Percentiles rank a stretch among this genome's conserved stretches.
Evolutionary conservation across 2,888 invertebrate genomes (phyloP).

Genomic region (Oligia strigilis): DNA sequence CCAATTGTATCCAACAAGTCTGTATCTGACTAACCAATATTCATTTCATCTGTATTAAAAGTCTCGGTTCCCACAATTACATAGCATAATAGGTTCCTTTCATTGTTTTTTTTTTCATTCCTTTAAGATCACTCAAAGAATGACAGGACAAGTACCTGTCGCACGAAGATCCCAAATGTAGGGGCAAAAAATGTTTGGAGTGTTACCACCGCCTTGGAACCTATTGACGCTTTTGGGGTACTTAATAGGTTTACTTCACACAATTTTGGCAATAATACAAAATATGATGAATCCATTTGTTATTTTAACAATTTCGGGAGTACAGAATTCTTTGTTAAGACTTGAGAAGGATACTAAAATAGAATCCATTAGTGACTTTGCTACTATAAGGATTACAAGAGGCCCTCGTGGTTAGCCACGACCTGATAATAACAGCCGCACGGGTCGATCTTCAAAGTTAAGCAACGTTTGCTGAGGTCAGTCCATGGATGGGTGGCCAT

Average conservation of each 20-base stretch:
- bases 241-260: not conserved
- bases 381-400: not conserved
- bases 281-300: conserved; percentile 3
- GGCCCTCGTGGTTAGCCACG: too few species aligned
- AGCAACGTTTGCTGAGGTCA: too few species aligned
- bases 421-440: too few species aligned
- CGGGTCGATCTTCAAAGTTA: too few species aligned
- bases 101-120: conserved; percentile 49
- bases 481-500: too few species aligned
- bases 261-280: not conserved
- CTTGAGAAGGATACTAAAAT: not conserved
- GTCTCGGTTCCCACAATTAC: conserved; percentile 42
- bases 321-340: not conserved
- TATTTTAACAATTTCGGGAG: not conserved
- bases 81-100: not conserved
- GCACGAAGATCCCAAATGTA: conserved; percentile 6
- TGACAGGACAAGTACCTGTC: conserved; percentile 53
- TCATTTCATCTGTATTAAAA: not conserved
- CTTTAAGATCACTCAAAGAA: conserved; percentile 31
- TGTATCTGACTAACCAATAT: conserved; percentile 22
- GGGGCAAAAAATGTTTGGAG: conserved; percentile 45
- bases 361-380: conserved; percentile 6
- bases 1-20: conserved; percentile 28
- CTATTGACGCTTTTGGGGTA: conserved; percentile 6
- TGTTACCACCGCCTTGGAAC: conserved; percentile 41